Percentiles rank a stretch among this genome's conserved stretches.
These are phyloP conservation scores for Tachuris rubrigastra DNA, from an alignment of 2,113 vertebrate genomes.

Conservation along the genomic window DNA sequence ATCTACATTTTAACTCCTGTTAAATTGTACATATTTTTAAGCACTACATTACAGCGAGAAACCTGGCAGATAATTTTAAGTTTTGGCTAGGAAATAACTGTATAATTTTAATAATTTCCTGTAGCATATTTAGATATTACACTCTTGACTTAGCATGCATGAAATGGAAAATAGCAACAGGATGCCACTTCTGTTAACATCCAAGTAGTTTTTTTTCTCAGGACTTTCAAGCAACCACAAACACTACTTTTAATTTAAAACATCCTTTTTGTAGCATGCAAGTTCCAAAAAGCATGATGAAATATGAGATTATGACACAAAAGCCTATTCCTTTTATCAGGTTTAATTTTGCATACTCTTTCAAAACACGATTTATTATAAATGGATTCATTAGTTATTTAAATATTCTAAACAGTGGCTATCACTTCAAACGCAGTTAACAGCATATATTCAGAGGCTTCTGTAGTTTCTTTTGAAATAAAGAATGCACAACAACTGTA, in stretches of 20 bases:
- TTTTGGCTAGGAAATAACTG: not conserved
- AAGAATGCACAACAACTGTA: not conserved
- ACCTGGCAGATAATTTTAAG: not conserved
- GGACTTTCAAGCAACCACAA: not conserved
- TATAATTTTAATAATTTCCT: not conserved
- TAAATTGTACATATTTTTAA: not conserved
- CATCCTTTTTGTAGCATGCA: not conserved
- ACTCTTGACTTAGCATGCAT: not conserved
- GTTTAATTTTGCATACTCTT: not conserved
- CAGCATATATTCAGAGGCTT: not conserved
- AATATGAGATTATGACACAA: not conserved
- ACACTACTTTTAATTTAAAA: not conserved
- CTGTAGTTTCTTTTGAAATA: not conserved
- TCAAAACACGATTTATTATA: not conserved
- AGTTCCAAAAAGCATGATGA: not conserved
- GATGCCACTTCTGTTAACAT: not conserved
- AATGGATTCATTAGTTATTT: not conserved
- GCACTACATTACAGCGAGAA: not conserved
- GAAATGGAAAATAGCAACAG: not conserved
- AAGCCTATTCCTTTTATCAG: not conserved
- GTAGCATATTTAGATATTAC: conserved; percentile 7
- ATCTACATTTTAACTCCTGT: not conserved
- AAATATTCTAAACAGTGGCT: not conserved
- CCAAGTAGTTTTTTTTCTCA: not conserved
- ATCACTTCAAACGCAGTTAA: not conserved